Evolutionary conservation across 2,113 vertebrate genomes (phyloP).

Genomic region (Turdus rufiventris): DNA sequence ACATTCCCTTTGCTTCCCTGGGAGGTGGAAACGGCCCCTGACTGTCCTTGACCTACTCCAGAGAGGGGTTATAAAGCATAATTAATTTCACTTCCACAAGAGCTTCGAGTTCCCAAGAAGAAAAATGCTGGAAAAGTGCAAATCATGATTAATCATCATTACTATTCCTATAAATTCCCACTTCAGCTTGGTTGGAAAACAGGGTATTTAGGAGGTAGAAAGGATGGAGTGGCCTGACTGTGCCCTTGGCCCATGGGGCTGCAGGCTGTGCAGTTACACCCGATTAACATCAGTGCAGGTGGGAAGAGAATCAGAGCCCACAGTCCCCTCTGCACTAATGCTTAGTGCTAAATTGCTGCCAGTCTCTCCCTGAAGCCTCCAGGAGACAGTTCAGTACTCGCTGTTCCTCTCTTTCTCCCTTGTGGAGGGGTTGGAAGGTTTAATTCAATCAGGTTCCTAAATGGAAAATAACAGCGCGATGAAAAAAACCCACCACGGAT

Average conservation of each 20-base stretch:
- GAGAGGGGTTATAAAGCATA: constrained; percentile 16
- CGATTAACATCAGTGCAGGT: neutral
- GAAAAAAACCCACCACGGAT: neutral
- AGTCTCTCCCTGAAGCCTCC: neutral
- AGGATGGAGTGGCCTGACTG: neutral
- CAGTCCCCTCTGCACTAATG: neutral
- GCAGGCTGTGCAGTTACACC: neutral
- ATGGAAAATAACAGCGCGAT: neutral
- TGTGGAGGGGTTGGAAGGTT: constrained; percentile 10
- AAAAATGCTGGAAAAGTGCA: neutral
- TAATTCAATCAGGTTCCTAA: constrained; percentile 50
- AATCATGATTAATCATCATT: constrained; percentile 47
- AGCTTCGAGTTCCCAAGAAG: neutral
- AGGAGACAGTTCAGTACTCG: neutral
- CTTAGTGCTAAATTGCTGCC: neutral
- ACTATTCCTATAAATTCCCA: constrained; percentile 32
- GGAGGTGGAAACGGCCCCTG: neutral
- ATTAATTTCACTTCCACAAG: constrained; percentile 27
- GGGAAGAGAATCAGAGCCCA: neutral
- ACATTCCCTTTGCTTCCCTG: neutral
- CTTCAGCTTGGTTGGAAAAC: neutral
- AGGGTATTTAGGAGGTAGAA: neutral
- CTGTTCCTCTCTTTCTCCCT: constrained; percentile 41
- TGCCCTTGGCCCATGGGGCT: neutral
- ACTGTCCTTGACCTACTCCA: constrained; percentile 33